Base-by-base conservation (phyloP, 2,888 invertebrate species). In the Yponomeuta plumbellus region DNA sequence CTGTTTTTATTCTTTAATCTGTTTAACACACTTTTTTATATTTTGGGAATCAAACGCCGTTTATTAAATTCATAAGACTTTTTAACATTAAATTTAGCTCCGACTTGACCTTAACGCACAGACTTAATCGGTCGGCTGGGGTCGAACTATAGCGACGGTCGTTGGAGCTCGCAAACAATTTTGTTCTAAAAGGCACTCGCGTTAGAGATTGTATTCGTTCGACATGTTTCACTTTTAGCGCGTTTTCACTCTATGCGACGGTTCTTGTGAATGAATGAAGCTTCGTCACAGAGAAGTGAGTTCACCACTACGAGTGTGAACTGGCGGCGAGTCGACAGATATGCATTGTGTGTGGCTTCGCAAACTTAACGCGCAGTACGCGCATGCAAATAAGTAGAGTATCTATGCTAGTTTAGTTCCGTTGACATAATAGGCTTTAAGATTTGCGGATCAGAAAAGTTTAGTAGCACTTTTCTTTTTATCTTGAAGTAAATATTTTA, bases 231-330 rank as follows among this genome's bases (percentile, higher is more conserved):
- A 70, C 71, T 73, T 79, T 83, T 90, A 85, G 73, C 82, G 70
- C 86, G 75, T 84, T 74, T 79, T 75, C 78, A 74, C 76, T 79
- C 77, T 80, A 69, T 71, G 75, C 74, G 73, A 76, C 72, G 69
- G 74, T 76, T 78, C 80, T 88, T 87, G 87, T 90, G 90, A 89
- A 89, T 90, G 90, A 89, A 91, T 85, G 85, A 84, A 85, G 86
- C 81, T 84, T 89, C 88, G 87, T 88, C 89, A 83, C 84, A 82
- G 80, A 81, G 82, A 83, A 81, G 81, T 83, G 77, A 79, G 76
- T 63, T 22, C 66, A 76, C 76, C 66, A 76, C 76, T 63, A 63
- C 78, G 80, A 77, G 77, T 76, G 26, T 76, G 76, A 76, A 79
- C 80, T n/a, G n/a, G 61, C 34, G n/a, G 61, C 61, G 61, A 52